Conservation (phyloP, 1,140 invertebrate species). For the Zaprionus ghesquierei region DNA sequence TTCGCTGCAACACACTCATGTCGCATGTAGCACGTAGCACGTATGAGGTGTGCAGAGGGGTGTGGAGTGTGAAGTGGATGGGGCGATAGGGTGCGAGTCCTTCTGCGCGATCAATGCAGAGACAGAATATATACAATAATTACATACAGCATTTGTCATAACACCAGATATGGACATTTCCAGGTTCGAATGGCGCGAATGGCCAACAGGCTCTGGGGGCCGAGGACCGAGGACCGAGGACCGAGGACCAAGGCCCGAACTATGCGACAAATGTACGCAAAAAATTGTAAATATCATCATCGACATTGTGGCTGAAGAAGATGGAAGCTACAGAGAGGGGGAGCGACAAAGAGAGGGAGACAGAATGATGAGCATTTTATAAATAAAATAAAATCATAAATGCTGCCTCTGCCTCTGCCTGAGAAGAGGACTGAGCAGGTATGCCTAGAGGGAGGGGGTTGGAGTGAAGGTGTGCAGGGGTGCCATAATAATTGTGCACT, state of each 20-base stretch:
- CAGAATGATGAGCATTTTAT: conserved; percentile 72
- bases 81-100: conserved; percentile 9
- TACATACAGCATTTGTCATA: conserved; percentile 82
- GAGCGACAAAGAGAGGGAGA: background rate
- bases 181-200: conserved; percentile 52
- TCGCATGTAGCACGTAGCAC: background rate
- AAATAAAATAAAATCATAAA: conserved; percentile 82
- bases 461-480: conserved; percentile 34
- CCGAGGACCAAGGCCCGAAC: conserved; percentile 20
- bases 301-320: conserved; percentile 24
- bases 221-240: conserved; percentile 4
- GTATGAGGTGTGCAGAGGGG: background rate
- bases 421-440: background rate
- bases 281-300: conserved; percentile 80
- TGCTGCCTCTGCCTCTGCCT: conserved; percentile 36
- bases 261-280: conserved; percentile 75
- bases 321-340: background rate
- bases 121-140: conserved; percentile 67
- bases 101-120: conserved; percentile 40
- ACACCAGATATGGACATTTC: conserved; percentile 81
- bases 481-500: conserved; percentile 69
- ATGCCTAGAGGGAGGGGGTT: background rate
- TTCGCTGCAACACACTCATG: background rate
- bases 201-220: conserved; percentile 25
- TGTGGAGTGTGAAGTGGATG: background rate